Evolutionary conservation across 2,113 vertebrate species (phyloP).

Genomic region (Anthoscopus minutus): DNA sequence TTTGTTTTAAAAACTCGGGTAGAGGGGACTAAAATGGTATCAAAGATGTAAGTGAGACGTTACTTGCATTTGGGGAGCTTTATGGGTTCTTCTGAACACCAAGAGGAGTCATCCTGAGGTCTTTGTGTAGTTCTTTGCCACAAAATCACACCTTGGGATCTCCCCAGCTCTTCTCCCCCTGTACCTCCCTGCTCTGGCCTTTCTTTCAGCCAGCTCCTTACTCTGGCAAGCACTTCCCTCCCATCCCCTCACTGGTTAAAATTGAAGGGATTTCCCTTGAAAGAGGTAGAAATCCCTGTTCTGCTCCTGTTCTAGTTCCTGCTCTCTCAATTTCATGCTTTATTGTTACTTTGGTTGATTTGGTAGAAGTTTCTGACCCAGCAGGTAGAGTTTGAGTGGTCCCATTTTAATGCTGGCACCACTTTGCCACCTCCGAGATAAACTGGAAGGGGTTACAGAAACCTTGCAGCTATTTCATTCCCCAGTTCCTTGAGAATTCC

Average conservation of each 20-base stretch:
- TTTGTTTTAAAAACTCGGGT: background rate
- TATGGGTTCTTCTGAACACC: background rate
- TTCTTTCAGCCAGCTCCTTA: background rate
- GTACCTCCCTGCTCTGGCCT: background rate
- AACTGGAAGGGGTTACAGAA: background rate
- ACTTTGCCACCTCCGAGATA: background rate
- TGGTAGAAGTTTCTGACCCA: background rate
- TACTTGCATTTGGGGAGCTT: background rate
- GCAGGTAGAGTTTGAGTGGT: background rate
- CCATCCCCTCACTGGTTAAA: background rate
- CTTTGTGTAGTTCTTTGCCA: background rate
- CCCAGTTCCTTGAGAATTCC: background rate
- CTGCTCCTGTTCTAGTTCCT: background rate
- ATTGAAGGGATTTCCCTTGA: background rate
- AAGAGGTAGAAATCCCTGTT: background rate
- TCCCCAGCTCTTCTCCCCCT: fast-evolving
- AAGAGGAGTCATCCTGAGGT: background rate
- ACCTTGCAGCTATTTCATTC: fast-evolving
- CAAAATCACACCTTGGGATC: background rate
- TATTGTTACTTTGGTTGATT: background rate
- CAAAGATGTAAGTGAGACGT: background rate
- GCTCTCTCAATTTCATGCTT: background rate
- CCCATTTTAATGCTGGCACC: background rate
- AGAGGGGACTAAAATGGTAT: background rate
- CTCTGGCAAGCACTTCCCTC: background rate